phyloP scores from a whole-genome alignment of 92 coral and sea anemone genomes.

The Umimayanthus chanpuru region DNA sequence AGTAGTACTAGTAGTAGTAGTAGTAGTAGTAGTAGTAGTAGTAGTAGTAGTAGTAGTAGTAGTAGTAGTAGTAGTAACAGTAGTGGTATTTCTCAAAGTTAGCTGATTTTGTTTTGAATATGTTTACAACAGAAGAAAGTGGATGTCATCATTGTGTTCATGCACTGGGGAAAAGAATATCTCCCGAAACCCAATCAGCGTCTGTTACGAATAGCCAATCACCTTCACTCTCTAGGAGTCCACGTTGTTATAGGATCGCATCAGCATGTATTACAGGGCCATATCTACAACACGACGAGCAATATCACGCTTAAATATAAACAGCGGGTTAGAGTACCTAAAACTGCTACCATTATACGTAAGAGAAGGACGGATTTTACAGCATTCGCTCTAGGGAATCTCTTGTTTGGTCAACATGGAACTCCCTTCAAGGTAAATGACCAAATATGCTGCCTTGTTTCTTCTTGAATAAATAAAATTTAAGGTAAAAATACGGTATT shows the following conservation, averaged over 20 bases:
- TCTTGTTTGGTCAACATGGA: slow-evolving; percentile 38
- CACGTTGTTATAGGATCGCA: slow-evolving; percentile 56
- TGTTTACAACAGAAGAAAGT: neutral
- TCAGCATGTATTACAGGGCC: slow-evolving; percentile 50
- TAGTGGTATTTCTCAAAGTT: too few species aligned
- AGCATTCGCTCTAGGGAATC: slow-evolving; percentile 57
- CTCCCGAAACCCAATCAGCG: slow-evolving; percentile 26
- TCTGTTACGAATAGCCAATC: slow-evolving; percentile 43
- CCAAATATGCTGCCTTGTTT: too few species aligned
- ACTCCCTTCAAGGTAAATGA: too few species aligned
- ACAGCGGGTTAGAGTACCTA: too few species aligned
- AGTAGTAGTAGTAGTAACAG: too few species aligned
- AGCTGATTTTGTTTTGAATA: too few species aligned
- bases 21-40: too few species aligned
- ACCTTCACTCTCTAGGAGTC: slow-evolving; percentile 63
- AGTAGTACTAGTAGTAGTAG: too few species aligned
- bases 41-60: too few species aligned
- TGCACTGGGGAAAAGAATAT: slow-evolving; percentile 64
- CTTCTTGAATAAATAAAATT: too few species aligned
- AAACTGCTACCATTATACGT: neutral
- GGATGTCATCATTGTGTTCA: slow-evolving; percentile 45
- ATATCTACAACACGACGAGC: slow-evolving; percentile 42
- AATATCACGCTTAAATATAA: neutral
- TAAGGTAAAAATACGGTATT: too few species aligned
- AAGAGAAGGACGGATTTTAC: slow-evolving; percentile 21